Evolutionary conservation across 2,113 vertebrate species (phyloP), one percentile per base, ranked within the genome.

Genomic region (Pedetes capensis): DNA sequence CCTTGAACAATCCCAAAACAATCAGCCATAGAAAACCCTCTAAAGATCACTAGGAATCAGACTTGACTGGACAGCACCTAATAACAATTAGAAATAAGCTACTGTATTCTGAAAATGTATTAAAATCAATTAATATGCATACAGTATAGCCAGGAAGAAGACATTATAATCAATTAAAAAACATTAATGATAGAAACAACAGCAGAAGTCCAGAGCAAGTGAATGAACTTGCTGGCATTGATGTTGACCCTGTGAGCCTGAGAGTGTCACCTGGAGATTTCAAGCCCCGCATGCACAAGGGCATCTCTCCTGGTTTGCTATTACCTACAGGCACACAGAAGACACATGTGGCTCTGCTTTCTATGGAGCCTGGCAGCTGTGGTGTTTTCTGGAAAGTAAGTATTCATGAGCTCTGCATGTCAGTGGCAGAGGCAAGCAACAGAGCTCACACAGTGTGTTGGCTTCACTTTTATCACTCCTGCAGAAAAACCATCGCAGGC

Each of bases 361-460:
- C 86, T 47, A 42, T 55, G 64, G 74, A 92, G 72, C 22, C 37
- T n/a, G 71, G 82, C 72, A 91, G 86, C 82, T 34, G 69, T 13
- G 8, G 59, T 11, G 5, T 5, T 69, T 6, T 13, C 87, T 79
- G 94, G 84, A 95, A 96, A 96, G 97, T 96, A 95, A 81, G 98
- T 97, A 97, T 98, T 98, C 97, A 96, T 96, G 97, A 98, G 95
- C 96, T 96, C 98, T 96, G 89, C 92, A 55, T 97, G 96, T 94
- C 94, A 0, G 37, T 61, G 95, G 94, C 97, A 93, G 94, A 97
- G 91, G 95, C 74, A 96, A 95, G 95, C 63, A 71, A 57, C 47
- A 96, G 97, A 97, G 93, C 97, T 98, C 98, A 96, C 96, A 96
- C 98, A 97, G 97, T 78, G 95, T 1, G 97, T 98, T 98, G 98